Conservation (phyloP, 2,113 vertebrate species). For the Festucalex cinctus region DNA sequence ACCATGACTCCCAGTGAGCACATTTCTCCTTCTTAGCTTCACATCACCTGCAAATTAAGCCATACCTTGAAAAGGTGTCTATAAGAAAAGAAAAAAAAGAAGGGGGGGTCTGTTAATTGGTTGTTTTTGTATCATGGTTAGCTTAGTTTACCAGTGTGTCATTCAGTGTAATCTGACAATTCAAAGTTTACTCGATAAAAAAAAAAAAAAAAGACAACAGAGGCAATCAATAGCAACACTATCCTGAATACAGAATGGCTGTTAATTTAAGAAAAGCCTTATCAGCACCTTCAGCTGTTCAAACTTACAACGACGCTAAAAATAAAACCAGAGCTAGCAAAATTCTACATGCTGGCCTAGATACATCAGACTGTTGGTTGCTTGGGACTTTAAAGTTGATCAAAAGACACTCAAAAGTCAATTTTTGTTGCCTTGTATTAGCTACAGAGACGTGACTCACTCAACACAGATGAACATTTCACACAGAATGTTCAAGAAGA, state of each 20-base stretch:
- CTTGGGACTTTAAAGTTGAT: slow-evolving; percentile 2
- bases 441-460: background rate
- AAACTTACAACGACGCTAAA: slow-evolving; percentile 1
- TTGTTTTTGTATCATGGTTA: slow-evolving; percentile 1
- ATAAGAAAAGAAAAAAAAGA: background rate
- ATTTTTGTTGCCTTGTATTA: background rate
- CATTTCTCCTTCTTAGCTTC: background rate
- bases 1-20: slow-evolving; percentile 8
- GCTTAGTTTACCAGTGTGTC: slow-evolving; percentile 31
- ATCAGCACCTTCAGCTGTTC: slow-evolving; percentile 17
- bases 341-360: background rate
- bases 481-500: background rate
- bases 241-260: slow-evolving; percentile 33
- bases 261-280: slow-evolving; percentile 12
- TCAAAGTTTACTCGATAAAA: slow-evolving; percentile 39
- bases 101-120: background rate
- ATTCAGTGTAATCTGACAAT: slow-evolving; percentile 42
- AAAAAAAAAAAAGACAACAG: slow-evolving; percentile 31
- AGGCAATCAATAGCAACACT: slow-evolving; percentile 48
- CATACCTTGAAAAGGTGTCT: background rate
- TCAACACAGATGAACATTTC: background rate
- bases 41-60: background rate
- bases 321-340: background rate
- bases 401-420: background rate
- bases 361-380: background rate